Evolutionary conservation across 2,797 vertebrate genomes (phyloP).

Genomic region (Enteromius fasciolatus): DNA sequence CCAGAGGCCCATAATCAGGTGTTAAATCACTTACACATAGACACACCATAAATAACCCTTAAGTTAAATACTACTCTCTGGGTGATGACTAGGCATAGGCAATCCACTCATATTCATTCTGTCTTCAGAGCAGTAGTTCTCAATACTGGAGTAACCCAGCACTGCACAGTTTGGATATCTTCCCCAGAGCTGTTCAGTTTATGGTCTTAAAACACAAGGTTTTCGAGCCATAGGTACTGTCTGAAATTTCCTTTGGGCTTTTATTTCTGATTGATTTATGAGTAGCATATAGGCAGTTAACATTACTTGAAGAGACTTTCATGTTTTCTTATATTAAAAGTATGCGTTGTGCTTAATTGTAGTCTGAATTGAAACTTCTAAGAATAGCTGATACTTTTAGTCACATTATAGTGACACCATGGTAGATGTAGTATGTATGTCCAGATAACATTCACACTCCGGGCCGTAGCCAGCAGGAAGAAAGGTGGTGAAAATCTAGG

Average conservation of each 20-base stretch:
- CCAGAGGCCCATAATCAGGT: conserved; percentile 6
- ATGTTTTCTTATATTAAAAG: not conserved
- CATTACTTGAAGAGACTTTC: not conserved
- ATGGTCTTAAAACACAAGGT: not conserved
- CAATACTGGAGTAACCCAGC: not conserved
- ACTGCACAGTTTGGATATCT: not conserved
- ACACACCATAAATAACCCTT: conserved; percentile 28
- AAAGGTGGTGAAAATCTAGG: not conserved
- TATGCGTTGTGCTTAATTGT: not conserved
- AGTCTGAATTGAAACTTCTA: not conserved
- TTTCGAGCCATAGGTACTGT: not conserved
- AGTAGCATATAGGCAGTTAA: not conserved
- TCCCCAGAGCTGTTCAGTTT: not conserved
- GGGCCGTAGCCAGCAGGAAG: not conserved
- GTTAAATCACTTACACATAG: conserved; percentile 25
- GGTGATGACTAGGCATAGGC: conserved; percentile 9
- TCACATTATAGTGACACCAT: not conserved
- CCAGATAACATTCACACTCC: not conserved
- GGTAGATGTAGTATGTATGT: no score
- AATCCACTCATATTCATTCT: conserved; percentile 13
- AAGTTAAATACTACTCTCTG: conserved; percentile 11
- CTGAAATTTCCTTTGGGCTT: not conserved
- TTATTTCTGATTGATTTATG: not conserved
- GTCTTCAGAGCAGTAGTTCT: not conserved
- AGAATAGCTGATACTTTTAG: not conserved